A percentile compares a stretch with the other conserved stretches of the same genome.
Evolutionary conservation across 2,888 invertebrate genomes (phyloP).

Genomic region (Ypsolopha scabrella): DNA sequence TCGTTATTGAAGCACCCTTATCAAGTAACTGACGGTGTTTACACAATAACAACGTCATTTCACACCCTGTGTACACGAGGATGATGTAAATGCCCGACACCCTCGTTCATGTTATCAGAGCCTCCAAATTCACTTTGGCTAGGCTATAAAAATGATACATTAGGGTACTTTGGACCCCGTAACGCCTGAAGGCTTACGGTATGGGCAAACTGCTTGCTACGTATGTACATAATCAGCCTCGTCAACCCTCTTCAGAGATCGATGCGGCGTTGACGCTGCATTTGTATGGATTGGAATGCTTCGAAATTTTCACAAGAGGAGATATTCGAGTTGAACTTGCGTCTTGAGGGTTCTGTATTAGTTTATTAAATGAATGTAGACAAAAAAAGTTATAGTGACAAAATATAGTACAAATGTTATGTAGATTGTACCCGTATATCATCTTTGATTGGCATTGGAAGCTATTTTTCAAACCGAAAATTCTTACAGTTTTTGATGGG

Average conservation of each 20-base stretch:
- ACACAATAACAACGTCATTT: neutral
- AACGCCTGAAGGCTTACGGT: slow-evolving; percentile 41
- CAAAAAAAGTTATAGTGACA: no score
- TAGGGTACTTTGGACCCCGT: slow-evolving; percentile 34
- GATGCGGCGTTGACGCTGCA: slow-evolving; percentile 23
- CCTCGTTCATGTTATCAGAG: slow-evolving; percentile 54
- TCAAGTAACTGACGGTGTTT: neutral
- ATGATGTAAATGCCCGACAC: slow-evolving; percentile 54
- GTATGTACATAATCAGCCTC: slow-evolving; percentile 62
- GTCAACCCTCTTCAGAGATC: slow-evolving; percentile 48
- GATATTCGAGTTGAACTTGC: no score
- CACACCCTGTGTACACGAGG: slow-evolving; percentile 11
- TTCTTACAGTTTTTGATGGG: no score
- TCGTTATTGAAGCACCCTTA: no score
- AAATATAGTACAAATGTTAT: no score
- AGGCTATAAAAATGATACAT: slow-evolving; percentile 63
- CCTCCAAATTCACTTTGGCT: slow-evolving; percentile 62
- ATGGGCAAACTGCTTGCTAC: slow-evolving; percentile 39
- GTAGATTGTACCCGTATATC: no score
- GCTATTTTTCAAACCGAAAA: no score
- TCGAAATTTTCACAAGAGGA: no score
- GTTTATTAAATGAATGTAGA: no score
- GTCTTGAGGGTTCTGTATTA: no score
- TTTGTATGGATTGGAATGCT: neutral
- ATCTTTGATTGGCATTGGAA: no score